Evolutionary conservation across 2,888 invertebrate species (phyloP), one percentile per base, ranked within the genome.

Genomic region (Vandiemenella viatica): DNA sequence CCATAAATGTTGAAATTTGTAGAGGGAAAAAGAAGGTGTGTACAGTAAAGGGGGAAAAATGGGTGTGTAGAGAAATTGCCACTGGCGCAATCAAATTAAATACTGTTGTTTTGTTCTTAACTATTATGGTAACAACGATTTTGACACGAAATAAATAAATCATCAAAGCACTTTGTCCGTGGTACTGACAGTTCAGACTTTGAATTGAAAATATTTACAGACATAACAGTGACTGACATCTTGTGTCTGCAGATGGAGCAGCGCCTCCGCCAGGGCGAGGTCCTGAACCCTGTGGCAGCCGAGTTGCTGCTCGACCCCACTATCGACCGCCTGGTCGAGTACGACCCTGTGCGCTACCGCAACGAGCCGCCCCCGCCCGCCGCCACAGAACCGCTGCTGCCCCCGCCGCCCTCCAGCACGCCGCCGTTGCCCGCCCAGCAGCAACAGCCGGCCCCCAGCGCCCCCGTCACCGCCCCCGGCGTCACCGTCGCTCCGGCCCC

Each of bases 241-340:
- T n/a, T n/a, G n/a, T n/a, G n/a, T n/a, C n/a, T 32, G 10, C 32
- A 32, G 32, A 21, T 42, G 87, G 52, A 88, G 61, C 85, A 80
- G 60, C 72, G 86, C 40, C 63, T 88, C 49, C 88, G 88, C 59
- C 86, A 87, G 60, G 83, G 85, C 58, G 86, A 86, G 60, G 85
- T 86, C 1, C 83, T 84, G 1, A 77, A 85, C 32, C 86, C 85
- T 0, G 78, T 77, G 8, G 79, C 85, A 0, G 74, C 85, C 0
- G 86, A 87, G 60, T 65, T 85, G 18, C 68, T 86, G 26, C 68
- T 83, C 46, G 79, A 80, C 65, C 85, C 86, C 1, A 83, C 84
- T 1, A 83, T 85, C 57, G 85, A 86, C 65, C 70, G 83, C 44
- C 68, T 86, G 43, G 82, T 84, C 45, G 86, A 87, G 63, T 85